A percentile compares a stretch with the other conserved stretches of the same genome.
Conservation (phyloP, 2,888 invertebrate genomes). For the Chaetoderma sp. region DNA sequence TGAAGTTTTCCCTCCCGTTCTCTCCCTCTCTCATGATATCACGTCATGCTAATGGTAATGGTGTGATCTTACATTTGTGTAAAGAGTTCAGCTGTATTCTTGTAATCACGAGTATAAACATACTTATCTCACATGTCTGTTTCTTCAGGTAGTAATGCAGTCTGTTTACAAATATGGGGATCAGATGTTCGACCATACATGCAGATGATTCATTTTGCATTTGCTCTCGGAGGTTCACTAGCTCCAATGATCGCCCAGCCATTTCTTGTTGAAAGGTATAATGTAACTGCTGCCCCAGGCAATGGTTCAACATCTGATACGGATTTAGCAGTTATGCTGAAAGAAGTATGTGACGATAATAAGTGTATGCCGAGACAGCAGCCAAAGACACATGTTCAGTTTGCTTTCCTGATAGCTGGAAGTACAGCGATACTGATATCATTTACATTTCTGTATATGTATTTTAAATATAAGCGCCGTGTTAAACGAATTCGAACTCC, state of each 20-base stretch:
- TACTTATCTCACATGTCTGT: background rate
- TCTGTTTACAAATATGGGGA: conserved; percentile 65
- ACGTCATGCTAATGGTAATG: too few species aligned
- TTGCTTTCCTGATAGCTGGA: conserved; percentile 41
- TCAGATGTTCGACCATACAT: conserved; percentile 67
- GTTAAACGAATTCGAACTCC: conserved; percentile 1
- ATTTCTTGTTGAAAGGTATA: conserved; percentile 2
- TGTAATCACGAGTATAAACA: too few species aligned
- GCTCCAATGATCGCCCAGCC: conserved; percentile 59
- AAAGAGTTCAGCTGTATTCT: too few species aligned
- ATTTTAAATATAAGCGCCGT: conserved; percentile 21
- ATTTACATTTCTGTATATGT: conserved; percentile 28
- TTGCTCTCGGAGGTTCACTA: conserved; percentile 70
- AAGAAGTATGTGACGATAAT: too few species aligned
- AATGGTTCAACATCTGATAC: too few species aligned
- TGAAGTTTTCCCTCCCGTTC: too few species aligned
- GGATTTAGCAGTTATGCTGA: too few species aligned
- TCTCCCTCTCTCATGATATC: too few species aligned
- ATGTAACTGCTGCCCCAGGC: background rate
- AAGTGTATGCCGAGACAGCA: too few species aligned
- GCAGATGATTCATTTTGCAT: conserved; percentile 70
- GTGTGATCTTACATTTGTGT: too few species aligned
- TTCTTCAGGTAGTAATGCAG: conserved; percentile 61
- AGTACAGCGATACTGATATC: conserved; percentile 28
- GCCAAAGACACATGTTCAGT: conserved; percentile 27